phyloP scores from a whole-genome alignment of 2,113 vertebrate genomes.

The Thunnus thynnus region DNA sequence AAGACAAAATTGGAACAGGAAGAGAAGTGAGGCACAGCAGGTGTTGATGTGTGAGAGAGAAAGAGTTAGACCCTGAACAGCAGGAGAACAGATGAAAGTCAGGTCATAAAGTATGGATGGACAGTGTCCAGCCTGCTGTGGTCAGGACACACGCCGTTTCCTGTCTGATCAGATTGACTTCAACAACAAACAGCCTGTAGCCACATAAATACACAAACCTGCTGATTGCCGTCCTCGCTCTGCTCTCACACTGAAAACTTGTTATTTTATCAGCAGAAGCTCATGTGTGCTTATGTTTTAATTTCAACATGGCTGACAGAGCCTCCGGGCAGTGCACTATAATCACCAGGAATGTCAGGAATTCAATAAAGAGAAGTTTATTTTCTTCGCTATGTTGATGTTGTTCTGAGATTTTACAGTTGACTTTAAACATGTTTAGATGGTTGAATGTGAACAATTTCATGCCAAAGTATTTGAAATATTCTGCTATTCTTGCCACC shows the following conservation, averaged over 20 bases:
- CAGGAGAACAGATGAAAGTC: conserved; percentile 34
- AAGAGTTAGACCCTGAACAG: background rate
- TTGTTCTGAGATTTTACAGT: background rate
- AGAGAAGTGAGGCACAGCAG: background rate
- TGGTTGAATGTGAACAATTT: conserved; percentile 10
- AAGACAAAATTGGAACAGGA: conserved; percentile 7
- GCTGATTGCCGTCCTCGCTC: conserved; percentile 13
- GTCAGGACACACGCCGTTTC: conserved; percentile 20
- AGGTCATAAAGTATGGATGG: conserved; percentile 10
- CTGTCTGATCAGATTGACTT: conserved; percentile 36
- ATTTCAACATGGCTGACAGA: conserved; percentile 5
- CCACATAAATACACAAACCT: background rate
- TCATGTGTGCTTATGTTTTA: background rate
- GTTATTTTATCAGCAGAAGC: background rate
- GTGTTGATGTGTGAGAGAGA: conserved; percentile 1
- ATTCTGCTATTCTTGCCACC: background rate
- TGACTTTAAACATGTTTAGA: conserved; percentile 7
- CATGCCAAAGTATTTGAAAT: background rate
- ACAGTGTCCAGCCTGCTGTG: conserved; percentile 33
- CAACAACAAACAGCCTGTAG: conserved; percentile 42
- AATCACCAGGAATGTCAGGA: conserved; percentile 24
- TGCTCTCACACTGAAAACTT: conserved; percentile 1
- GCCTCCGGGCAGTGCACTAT: background rate
- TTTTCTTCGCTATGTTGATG: conserved; percentile 14
- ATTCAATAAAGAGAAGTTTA: conserved; percentile 32